A percentile compares a stretch with the other conserved stretches of the same genome.
Conservation (phyloP, 2,888 invertebrate genomes). For the Colostygia pectinataria region DNA sequence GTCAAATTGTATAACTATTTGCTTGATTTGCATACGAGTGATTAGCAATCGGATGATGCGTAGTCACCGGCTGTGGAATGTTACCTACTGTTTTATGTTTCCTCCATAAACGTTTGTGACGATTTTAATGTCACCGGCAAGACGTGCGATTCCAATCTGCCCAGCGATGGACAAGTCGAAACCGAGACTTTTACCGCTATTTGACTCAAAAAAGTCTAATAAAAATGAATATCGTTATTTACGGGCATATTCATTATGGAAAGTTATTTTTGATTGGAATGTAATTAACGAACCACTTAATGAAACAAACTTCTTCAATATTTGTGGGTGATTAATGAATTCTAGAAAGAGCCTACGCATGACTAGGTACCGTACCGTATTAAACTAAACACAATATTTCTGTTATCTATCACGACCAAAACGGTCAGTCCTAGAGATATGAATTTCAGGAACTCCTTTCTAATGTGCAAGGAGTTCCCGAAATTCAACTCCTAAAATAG, state of each 20-base stretch:
- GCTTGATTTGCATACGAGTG: slow-evolving; percentile 72
- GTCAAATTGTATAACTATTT: slow-evolving; percentile 63
- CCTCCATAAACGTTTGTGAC: slow-evolving; percentile 57
- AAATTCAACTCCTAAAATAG: too few relatives aligned
- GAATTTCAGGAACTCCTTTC: too few relatives aligned
- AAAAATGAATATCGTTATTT: slow-evolving; percentile 64
- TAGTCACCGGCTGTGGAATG: slow-evolving; percentile 58
- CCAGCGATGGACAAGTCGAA: slow-evolving; percentile 48
- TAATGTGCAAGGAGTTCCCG: too few relatives aligned
- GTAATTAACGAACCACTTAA: slow-evolving; percentile 53
- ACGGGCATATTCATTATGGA: slow-evolving; percentile 53
- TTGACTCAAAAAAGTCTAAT: slow-evolving; percentile 63
- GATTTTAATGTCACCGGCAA: slow-evolving; percentile 54
- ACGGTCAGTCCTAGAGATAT: too few relatives aligned
- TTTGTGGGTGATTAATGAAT: slow-evolving; percentile 12
- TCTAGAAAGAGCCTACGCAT: too few relatives aligned
- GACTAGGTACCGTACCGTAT: too few relatives aligned
- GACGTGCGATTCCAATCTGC: slow-evolving; percentile 58
- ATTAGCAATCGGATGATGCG: slow-evolving; percentile 57
- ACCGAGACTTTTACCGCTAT: slow-evolving; percentile 60
- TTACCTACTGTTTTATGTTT: slow-evolving; percentile 63
- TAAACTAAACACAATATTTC: too few relatives aligned
- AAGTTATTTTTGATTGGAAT: slow-evolving; percentile 49
- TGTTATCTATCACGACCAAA: too few relatives aligned
- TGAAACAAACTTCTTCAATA: slow-evolving; percentile 36